These are phyloP conservation scores for Scaptomyza pallida DNA, from an alignment of 1,140 invertebrate species.

Conservation along the genomic window DNA sequence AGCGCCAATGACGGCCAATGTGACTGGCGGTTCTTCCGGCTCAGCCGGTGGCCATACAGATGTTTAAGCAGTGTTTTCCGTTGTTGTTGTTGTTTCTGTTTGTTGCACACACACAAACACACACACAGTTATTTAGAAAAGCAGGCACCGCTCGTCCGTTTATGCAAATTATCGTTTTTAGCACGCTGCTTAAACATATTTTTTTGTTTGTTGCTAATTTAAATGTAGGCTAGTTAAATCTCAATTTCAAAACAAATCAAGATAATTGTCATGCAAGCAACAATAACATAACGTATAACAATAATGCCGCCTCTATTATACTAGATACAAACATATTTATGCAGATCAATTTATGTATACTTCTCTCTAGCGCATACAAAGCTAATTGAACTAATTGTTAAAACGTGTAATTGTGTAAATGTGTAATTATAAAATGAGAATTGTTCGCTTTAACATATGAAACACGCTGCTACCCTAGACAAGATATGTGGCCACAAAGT, in stretches of 20 bases:
- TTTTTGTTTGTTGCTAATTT: slow-evolving; percentile 66
- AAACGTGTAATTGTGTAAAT: slow-evolving; percentile 45
- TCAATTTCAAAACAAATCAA: slow-evolving; percentile 50
- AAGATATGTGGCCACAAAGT: slow-evolving; percentile 30
- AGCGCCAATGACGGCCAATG: slow-evolving; percentile 74
- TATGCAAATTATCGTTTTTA: slow-evolving; percentile 24
- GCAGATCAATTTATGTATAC: slow-evolving; percentile 74
- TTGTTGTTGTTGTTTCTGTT: slow-evolving; percentile 54
- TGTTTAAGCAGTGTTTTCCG: slow-evolving; percentile 60
- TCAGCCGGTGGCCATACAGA: slow-evolving; percentile 72
- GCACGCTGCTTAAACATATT: slow-evolving; percentile 49
- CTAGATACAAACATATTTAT: slow-evolving; percentile 63
- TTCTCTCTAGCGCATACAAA: slow-evolving; percentile 36
- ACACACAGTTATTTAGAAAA: slow-evolving; percentile 16
- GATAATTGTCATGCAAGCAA: slow-evolving; percentile 61
- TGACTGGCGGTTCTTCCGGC: slow-evolving; percentile 77
- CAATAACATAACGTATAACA: slow-evolving; percentile 63
- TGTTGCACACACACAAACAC: slow-evolving; percentile 41
- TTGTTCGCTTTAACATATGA: slow-evolving; percentile 11
- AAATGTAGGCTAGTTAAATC: slow-evolving; percentile 79
- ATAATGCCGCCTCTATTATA: slow-evolving; percentile 73
- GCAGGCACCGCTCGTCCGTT: neutral
- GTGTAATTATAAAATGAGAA: slow-evolving; percentile 29
- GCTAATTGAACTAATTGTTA: slow-evolving; percentile 66
- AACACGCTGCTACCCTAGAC: slow-evolving; percentile 14